Evolutionary conservation across 2,113 vertebrate species (phyloP), one percentile per base, ranked within the genome.

Genomic region (Limanda limanda): DNA sequence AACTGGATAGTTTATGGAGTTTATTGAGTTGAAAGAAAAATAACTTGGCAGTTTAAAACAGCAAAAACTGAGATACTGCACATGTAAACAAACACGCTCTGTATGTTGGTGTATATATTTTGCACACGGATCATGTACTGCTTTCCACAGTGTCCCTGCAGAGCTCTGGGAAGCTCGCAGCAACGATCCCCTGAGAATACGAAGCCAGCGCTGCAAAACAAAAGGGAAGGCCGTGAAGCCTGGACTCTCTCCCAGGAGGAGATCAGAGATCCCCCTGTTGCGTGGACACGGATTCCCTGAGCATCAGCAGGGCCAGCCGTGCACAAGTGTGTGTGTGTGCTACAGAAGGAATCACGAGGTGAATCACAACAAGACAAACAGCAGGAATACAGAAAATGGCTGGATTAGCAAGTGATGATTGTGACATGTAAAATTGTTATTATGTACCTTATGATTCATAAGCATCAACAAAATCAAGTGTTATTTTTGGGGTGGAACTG

Each of bases 181-280:
- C 21, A 69, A 45, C 0, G 14, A 35, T 78, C 76, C 70, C 62
- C 12, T 7, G 37, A 42, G 79, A 77, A 25, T 61, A 84, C 4
- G 20, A 78, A 4, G 18, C 5, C 48, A n/a, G 31, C 66, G 61
- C 75, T 13, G 7, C 11, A 48, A 62, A 59, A 64, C 35, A 7
- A 73, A 24, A 63, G 59, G 76, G 55, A 79, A 69, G 37, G 47
- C 2, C 20, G 25, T 25, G 62, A 64, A 68, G 55, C 65, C 27
- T 69, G 24, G 31, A 60, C 40, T 37, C 48, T 23, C 68, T n/a
- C 74, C 74, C 76, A 35, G 48, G 84, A 84, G 78, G 55, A 68
- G 52, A 58, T 59, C 37, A 24, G 76, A 79, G 64, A 31, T 56
- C 56, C 70, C 45, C 12, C 24, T 52, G 76, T 73, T 60, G 71